Conservation (phyloP, 2,797 vertebrate species). For the Threskiornis aethiopicus region DNA sequence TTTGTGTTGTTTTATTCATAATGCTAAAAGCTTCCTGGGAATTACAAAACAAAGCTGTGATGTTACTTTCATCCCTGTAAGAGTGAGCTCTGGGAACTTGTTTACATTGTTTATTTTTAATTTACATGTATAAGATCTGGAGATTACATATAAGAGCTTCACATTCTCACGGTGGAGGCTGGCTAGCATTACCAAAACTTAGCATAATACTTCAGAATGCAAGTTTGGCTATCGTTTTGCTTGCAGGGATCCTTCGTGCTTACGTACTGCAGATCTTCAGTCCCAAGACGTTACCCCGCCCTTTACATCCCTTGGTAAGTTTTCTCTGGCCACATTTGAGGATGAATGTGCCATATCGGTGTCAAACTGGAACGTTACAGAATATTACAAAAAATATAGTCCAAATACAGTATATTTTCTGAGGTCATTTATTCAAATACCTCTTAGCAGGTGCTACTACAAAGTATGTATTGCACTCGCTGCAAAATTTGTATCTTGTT, state of each 20-base stretch:
- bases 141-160: not conserved
- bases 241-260: conserved; percentile 72
- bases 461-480: not conserved
- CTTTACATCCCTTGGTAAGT: conserved; percentile 74
- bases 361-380: not conserved
- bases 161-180: not conserved
- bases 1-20: not conserved
- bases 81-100: not conserved
- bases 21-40: not conserved
- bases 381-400: not conserved
- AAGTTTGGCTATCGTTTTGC: not conserved
- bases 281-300: conserved; percentile 12
- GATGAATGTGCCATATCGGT: accelerated
- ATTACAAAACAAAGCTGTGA: not conserved
- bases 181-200: not conserved
- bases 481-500: not conserved
- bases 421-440: not conserved
- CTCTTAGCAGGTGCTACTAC: not conserved
- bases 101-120: not conserved
- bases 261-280: conserved; percentile 50
- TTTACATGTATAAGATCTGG: not conserved
- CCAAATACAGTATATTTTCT: not conserved
- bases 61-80: not conserved
- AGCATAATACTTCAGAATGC: not conserved
- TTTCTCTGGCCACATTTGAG: not conserved